Evolutionary conservation across 2,888 invertebrate species (phyloP), one percentile per base, ranked within the genome.

Genomic region (Drosophila ustulata): DNA sequence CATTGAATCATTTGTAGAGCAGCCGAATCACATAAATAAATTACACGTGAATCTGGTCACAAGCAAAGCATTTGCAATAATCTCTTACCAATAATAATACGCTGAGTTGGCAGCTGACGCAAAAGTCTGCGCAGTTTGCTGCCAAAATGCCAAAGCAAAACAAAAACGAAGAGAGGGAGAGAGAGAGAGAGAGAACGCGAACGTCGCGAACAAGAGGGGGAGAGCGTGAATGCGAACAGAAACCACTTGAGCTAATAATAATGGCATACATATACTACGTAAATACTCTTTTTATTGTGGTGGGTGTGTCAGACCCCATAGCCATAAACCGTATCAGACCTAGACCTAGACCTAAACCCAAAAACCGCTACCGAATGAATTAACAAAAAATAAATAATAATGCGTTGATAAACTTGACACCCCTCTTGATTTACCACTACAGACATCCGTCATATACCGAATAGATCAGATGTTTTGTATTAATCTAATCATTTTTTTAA

Each of bases 401-500:
- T 46, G 11, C 25, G 6, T 55, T 66, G 69, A 78, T 72, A 66
- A 66, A 50, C 78, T 49, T 43, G 46, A 46, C 58, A 64, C 46
- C 45, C 49, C 45, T 47, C 25, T 34, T 43, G 13, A 34, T 18
- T 30, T 25, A 5, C 13, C 39, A 41, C 6, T 7, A 11, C 8
- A 18, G 5, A 18, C 13, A 25, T 37, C n/a, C n/a, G n/a, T 37
- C 5, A n/a, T 25, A 41, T 30, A 9, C 23, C 26, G n/a, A 47
- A 32, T 41, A 47, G 34, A 64, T 61, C 34, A 51, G 51, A 59
- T 51, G 46, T 65, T 43, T 43, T 41, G 18, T 51, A 53, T 46
- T 65, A 55, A 46, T 66, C 69, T 70, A 83, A 89, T 89, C 87
- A 73, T 37, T 67, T 56, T 51, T 62, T 62, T 18, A 58, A 49